Evolutionary conservation across 2,888 invertebrate species (phyloP).

Genomic region (Melanargia galathea): DNA sequence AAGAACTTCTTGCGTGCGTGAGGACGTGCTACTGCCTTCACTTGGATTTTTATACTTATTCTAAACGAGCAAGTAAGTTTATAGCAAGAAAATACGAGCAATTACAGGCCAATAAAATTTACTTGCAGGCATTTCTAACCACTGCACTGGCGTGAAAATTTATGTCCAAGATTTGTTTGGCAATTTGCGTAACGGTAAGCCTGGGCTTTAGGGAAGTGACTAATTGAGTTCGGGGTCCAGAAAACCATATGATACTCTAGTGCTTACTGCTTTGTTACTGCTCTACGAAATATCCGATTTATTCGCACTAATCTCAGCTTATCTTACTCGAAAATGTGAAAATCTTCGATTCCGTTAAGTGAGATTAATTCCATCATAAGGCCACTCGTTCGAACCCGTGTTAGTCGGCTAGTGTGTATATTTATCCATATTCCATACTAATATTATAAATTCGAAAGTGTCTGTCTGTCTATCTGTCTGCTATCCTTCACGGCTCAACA

Average conservation of each 20-base stretch:
- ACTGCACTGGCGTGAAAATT: constrained; percentile 19
- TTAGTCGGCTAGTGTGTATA: no score
- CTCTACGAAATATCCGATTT: not conserved
- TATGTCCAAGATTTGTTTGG: constrained; percentile 21
- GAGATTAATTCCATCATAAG: no score
- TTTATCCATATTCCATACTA: no score
- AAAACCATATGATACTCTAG: constrained; percentile 1
- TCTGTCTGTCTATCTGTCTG: no score
- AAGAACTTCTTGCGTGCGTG: no score
- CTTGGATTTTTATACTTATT: not conserved
- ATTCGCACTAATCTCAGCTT: not conserved
- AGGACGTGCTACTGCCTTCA: no score
- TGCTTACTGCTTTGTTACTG: not conserved
- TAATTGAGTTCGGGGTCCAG: constrained; percentile 4
- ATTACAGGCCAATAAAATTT: constrained; percentile 13
- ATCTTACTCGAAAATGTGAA: no score
- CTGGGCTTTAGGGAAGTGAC: constrained; percentile 15
- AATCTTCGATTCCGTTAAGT: no score
- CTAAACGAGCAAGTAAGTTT: constrained; percentile 3
- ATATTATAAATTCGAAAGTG: no score
- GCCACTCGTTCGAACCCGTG: no score
- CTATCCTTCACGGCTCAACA: no score
- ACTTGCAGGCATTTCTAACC: constrained; percentile 14
- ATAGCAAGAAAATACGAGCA: constrained; percentile 16
- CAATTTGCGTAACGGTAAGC: constrained; percentile 14